Evolutionary conservation across 2,113 vertebrate genomes (phyloP), one percentile per base, ranked within the genome.

Genomic region (Chauna torquata): DNA sequence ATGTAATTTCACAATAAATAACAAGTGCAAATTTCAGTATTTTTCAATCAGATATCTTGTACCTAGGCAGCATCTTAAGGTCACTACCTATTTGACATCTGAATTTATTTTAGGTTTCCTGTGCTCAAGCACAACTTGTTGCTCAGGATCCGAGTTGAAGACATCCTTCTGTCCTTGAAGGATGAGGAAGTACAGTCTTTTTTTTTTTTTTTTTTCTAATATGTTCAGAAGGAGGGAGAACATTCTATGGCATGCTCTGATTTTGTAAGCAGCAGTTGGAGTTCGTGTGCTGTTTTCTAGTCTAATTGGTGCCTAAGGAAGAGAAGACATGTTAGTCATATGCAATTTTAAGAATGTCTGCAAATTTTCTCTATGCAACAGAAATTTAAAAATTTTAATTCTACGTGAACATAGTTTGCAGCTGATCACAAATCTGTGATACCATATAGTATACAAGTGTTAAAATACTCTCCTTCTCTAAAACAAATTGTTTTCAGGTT

Each of bases 291-390:
- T 28, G 5, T 13, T 54, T 70, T 88, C 8, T 74, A 30, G 30
- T 76, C 34, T 42, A 90, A 50, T 14, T 16, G 77, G 66, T 89
- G 32, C 28, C 96, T 96, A 95, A 89, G 52, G 20, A 97, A 75
- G 55, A 61, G 20, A 91, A 82, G 15, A 79, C 66, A n/a, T 79
- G 34, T 18, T 54, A 95, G 77, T 93, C 22, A 68, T 16, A 36
- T 62, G 28, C 47, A 27, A 71, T 57, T 86, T 52, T 40, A 65
- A 81, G 54, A 90, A 70, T 38, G 68, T 38, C 59, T 94, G 80
- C 38, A 83, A 86, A 96, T n/a, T 88, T 92, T 71, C 94, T 90
- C 58, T 91, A 44, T 95, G 17, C 42, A 90, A 89, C 82, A 83
- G 64, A 94, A 82, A 59, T 68, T 25, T 54, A 12, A 68, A 80